Conservation (phyloP, 2,113 vertebrate genomes). For the Oreamnos americanus region DNA sequence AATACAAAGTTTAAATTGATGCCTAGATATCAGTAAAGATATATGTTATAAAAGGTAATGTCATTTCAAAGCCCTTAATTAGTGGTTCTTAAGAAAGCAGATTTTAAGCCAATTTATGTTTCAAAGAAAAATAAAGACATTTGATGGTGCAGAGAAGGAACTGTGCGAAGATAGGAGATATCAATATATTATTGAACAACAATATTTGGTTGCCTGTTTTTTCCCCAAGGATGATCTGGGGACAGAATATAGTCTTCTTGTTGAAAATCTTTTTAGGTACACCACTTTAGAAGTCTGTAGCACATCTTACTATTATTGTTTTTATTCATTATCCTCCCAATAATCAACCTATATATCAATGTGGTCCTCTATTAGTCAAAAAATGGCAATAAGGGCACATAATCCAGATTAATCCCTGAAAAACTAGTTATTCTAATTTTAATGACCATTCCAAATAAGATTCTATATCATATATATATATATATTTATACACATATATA, state of each 20-base stretch:
- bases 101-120: conserved; percentile 10
- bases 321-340: neutral
- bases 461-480: neutral
- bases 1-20: neutral
- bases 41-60: neutral
- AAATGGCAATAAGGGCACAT: neutral
- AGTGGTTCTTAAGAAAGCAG: neutral
- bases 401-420: neutral
- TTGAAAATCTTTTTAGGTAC: neutral
- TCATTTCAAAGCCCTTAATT: neutral
- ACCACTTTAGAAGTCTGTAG: neutral
- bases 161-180: neutral
- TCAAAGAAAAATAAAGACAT: neutral
- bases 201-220: neutral
- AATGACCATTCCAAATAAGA: neutral
- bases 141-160: neutral
- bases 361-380: neutral
- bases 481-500: neutral
- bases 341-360: neutral
- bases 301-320: neutral
- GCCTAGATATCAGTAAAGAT: neutral
- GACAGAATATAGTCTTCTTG: neutral
- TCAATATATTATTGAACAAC: neutral
- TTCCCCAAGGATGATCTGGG: neutral
- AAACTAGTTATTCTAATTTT: conserved; percentile 8